Evolutionary conservation across 1,140 invertebrate genomes (phyloP), one percentile per base, ranked within the genome.

Genomic region (Lepidostoma basale): DNA sequence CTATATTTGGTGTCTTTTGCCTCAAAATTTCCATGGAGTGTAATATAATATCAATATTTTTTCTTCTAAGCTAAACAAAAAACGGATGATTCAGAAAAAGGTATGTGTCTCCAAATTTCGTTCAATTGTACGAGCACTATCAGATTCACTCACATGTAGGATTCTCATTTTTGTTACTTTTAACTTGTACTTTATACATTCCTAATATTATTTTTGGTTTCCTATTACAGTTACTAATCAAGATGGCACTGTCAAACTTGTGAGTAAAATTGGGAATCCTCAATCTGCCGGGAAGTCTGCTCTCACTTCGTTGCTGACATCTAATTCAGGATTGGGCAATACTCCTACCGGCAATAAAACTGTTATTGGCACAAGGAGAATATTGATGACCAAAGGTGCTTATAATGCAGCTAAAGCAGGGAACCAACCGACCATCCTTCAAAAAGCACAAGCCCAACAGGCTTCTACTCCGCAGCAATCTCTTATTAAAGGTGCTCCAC

Each of bases 311-410:
- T 77, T 90, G 26, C 76, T 90, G 30, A 88, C 88, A 12, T 79
- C 80, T 42, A 84, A 82, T 72, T 68, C 79, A 26, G 72, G 75
- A 39, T 30, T 47, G 30, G 20, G 12, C 1, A 65, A 74, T 6
- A 88, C 87, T 30, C 85, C 85, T 3, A 81, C 85, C 30, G 84
- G 86, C 47, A 86, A 85, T 47, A 90, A 90, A 77, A 86, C 88
- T 30, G 85, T 90, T 30, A 84, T 90, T 23, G 88, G 88, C 16
- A 89, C 88, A 12, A 81, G 89, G 69, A 81, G 90, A 74, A 91
- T 92, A 68, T 90, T 92, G 44, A 93, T 94, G 87, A 91, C 92
- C 0, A 93, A 93, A 81, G 88, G 89, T 58, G 83, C 89, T 1
- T 91, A 93, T 79, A 91, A 91, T 20, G 89, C 90, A 2, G 91